Evolutionary conservation across 2,888 invertebrate species (phyloP), one percentile per base, ranked within the genome.

Genomic region (Lampropteryx suffumata): DNA sequence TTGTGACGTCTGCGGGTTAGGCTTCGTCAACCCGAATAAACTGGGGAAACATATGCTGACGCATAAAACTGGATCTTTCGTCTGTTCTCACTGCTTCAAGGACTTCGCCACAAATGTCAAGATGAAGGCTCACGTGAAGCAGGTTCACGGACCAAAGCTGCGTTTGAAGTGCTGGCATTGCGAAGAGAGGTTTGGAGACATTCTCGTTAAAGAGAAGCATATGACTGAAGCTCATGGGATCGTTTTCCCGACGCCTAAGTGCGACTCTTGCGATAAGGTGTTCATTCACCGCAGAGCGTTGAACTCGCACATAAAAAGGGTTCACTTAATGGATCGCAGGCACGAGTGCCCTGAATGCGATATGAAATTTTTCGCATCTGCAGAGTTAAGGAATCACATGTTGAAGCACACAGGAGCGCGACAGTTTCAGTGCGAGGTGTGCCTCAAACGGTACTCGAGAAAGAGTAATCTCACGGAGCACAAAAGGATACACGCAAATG

Each of bases 401-500:
- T 78, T 90, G 0, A 86, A 85, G 8, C 92, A 91, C 52, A 90
- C 90, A 0, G 91, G 90, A 0, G 89, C 90, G 49, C 69, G 85
- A 10, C 86, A 89, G 3, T 91, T 84, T 37, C 69, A 84, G 2
- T 92, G 92, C 29, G 74, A 83, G 8, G 78, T 81, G 35, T 92
- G 92, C 50, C 87, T 84, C 0, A 92, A 91, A 64, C 79, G 78
- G 3, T 92, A 91, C 59, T 89, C 91, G 1, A 82, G 91, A 41
- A 76, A 85, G 26, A 67, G 74, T 12, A 71, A 91, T 0, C 58
- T 79, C 34, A 71, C 85, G 7, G 88, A 90, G 3, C 92, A 92
- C 64, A 77, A 88, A 53, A 79, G 91, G 35, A 87, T 84, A 14
- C 92, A 92, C 45, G 88, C 82, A 0, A 60, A 67, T 0, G 90